Percentiles rank a stretch among this genome's conserved stretches.
phyloP scores from a whole-genome alignment of 2,797 vertebrate species.

The Hypotaenidia okinawae region DNA sequence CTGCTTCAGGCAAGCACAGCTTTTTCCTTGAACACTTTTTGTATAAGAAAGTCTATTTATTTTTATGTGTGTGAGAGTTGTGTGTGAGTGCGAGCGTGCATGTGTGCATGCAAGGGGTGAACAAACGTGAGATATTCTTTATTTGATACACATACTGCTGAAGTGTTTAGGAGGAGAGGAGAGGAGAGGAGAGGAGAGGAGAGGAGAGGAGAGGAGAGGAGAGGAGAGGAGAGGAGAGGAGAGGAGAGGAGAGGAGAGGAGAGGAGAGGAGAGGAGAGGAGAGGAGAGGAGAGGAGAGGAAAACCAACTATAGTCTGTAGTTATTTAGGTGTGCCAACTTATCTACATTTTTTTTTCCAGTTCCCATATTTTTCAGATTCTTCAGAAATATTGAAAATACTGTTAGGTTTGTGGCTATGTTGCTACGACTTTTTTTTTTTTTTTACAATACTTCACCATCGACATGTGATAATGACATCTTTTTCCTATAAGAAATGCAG shows the following conservation, averaged over 20 bases:
- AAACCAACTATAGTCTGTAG: not conserved
- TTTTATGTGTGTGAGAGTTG: not conserved
- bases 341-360: not conserved
- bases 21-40: conserved; percentile 77
- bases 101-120: not conserved
- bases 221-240: no score
- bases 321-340: not conserved
- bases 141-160: conserved; percentile 44
- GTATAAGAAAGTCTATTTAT: conserved; percentile 71
- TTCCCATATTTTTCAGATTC: not conserved
- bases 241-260: no score
- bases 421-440: rapidly evolving
- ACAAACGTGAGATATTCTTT: conserved; percentile 35
- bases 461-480: not conserved
- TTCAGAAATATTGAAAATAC: not conserved
- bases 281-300: no score
- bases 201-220: no score
- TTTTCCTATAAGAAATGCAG: not conserved
- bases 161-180: not conserved
- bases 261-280: no score
- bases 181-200: no score
- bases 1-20: conserved; percentile 77
- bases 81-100: not conserved
- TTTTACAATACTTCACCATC: not conserved
- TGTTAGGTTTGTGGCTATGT: not conserved